Percentiles rank a stretch among this genome's conserved stretches.
Conservation (phyloP, 1,140 invertebrate species). For the Andricus grossulariae region DNA sequence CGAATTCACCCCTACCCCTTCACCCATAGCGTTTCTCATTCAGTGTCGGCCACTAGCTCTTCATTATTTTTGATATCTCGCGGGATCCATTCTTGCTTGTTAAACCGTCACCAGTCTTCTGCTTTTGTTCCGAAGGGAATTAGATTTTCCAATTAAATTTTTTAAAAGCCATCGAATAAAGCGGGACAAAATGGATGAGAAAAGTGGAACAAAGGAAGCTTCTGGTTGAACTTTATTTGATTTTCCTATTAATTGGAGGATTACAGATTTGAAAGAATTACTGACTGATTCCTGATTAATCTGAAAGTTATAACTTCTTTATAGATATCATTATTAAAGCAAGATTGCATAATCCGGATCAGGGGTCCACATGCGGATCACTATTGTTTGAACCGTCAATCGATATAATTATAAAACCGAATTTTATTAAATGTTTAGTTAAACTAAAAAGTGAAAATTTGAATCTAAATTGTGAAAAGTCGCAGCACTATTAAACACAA, state of each 20-base stretch:
- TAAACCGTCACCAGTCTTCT: conserved; percentile 34
- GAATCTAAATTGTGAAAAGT: too few relatives aligned
- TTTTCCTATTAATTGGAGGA: conserved; percentile 2
- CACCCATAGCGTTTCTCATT: conserved; percentile 37
- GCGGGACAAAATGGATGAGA: background rate
- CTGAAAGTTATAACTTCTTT: too few relatives aligned
- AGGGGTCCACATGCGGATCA: too few relatives aligned
- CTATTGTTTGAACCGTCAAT: too few relatives aligned
- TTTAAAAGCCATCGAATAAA: conserved; percentile 9
- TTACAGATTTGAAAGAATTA: background rate
- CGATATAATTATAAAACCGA: too few relatives aligned
- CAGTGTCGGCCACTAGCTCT: conserved; percentile 33
- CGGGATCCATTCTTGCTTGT: conserved; percentile 40
- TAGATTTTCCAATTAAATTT: conserved; percentile 45
- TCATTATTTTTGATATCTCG: conserved; percentile 40
- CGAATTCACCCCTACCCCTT: conserved; percentile 36
- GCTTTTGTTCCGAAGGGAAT: conserved; percentile 40
- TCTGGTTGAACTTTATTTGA: conserved; percentile 7
- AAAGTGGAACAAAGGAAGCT: background rate
- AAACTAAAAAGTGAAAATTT: too few relatives aligned
- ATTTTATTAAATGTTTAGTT: too few relatives aligned
- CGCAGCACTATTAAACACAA: too few relatives aligned
- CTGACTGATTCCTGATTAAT: too few relatives aligned
- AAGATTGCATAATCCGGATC: too few relatives aligned
- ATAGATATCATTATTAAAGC: too few relatives aligned